Evolutionary conservation across 2,113 vertebrate species (phyloP).

Genomic region (Centrocercus urophasianus): DNA sequence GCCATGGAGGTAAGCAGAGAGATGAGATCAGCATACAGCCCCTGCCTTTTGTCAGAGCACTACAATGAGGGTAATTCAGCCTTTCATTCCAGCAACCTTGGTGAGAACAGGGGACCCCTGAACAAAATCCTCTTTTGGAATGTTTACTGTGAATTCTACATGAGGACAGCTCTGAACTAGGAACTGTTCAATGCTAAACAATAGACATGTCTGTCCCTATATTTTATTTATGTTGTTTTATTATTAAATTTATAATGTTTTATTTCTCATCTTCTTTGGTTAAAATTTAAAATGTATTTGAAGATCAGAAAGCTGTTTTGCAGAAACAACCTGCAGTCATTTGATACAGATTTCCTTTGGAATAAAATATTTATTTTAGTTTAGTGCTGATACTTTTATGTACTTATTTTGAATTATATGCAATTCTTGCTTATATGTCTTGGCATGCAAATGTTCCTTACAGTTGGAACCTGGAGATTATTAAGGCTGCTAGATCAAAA

Average conservation of each 20-base stretch:
- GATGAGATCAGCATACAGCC: neutral
- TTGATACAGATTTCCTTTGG: neutral
- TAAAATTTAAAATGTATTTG: neutral
- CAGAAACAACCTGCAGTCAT: neutral
- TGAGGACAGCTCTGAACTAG: neutral
- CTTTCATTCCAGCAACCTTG: neutral
- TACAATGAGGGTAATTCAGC: neutral
- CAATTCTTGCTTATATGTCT: neutral
- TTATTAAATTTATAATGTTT: neutral
- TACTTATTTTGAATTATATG: neutral
- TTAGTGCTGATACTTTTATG: neutral
- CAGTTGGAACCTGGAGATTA: constrained; percentile 4
- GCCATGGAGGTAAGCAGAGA: neutral
- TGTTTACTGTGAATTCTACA: neutral
- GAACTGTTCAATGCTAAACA: neutral
- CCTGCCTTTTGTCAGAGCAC: neutral
- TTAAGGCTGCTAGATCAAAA: constrained; percentile 7
- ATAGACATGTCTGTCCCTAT: neutral
- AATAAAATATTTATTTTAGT: neutral
- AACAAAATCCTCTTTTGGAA: neutral
- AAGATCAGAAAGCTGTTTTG: neutral
- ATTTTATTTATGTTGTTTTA: neutral
- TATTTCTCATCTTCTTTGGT: neutral
- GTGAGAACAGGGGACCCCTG: neutral
- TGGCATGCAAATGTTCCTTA: neutral